Conservation (phyloP, 1,140 invertebrate genomes). For the Apis florea region DNA sequence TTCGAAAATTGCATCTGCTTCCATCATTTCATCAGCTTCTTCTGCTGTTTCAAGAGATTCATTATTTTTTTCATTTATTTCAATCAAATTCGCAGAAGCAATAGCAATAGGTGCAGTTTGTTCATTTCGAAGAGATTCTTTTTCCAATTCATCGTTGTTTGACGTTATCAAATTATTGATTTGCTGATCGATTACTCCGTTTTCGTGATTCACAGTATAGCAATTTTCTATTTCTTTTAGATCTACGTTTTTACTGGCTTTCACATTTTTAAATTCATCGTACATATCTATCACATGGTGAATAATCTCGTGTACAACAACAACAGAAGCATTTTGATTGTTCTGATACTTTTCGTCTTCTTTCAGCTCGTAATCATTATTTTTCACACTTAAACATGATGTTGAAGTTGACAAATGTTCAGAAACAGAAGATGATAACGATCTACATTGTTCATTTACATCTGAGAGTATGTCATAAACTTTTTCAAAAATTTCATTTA, state of each 20-base stretch:
- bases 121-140: not conserved
- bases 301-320: conserved; percentile 67
- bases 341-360: no score
- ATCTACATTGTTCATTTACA: not conserved
- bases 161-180: no score
- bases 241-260: not conserved
- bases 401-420: not conserved
- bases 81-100: not conserved
- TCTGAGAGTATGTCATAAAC: conserved; percentile 20
- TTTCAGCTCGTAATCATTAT: not conserved
- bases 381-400: not conserved
- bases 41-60: not conserved
- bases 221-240: not conserved
- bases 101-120: not conserved
- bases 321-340: not conserved
- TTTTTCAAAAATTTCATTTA: conserved; percentile 67
- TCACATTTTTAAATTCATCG: not conserved
- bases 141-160: not conserved
- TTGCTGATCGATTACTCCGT: not conserved
- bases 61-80: conserved; percentile 6
- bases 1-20: conserved; percentile 31
- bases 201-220: not conserved
- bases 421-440: not conserved
- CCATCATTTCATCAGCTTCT: not conserved
- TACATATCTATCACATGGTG: conserved; percentile 69